Evolutionary conservation across 37 sponge, comb jelly and placozoan genomes (phyloP).

Genomic region (Lycopodina hypogea): DNA sequence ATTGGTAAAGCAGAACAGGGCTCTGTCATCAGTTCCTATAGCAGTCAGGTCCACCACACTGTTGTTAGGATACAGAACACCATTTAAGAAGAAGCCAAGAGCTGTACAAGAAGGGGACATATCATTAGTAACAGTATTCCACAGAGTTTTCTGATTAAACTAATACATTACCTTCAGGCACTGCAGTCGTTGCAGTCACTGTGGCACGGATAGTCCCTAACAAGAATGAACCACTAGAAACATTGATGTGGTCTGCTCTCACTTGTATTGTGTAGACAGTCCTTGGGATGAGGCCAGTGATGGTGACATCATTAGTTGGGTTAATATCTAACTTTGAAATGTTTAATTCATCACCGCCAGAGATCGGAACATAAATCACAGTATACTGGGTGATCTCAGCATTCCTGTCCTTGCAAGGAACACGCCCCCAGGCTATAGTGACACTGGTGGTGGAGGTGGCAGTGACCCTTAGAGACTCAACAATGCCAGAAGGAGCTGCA

Average conservation of each 20-base stretch:
- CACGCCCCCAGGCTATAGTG: conserved; percentile 17
- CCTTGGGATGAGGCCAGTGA: conserved; percentile 9
- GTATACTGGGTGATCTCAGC: conserved; percentile 18
- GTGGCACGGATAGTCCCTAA: neutral
- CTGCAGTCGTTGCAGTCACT: neutral
- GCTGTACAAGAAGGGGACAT: neutral
- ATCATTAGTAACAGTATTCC: neutral
- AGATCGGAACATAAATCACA: neutral
- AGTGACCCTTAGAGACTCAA: neutral
- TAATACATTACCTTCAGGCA: neutral
- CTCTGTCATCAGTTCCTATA: neutral
- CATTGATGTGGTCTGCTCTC: neutral
- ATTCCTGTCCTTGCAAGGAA: conserved; percentile 15
- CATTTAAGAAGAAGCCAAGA: conserved; percentile 10
- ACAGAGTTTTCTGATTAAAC: neutral
- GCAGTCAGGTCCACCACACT: conserved; percentile 10
- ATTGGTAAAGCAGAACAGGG: conserved; percentile 1
- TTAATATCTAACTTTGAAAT: neutral
- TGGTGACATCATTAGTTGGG: neutral
- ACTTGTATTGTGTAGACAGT: conserved; percentile 27
- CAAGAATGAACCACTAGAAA: neutral
- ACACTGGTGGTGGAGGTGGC: conserved; percentile 6
- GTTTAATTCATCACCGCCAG: neutral
- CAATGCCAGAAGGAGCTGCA: conserved; percentile 24
- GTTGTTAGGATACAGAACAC: conserved; percentile 10